A percentile compares a stretch with the other conserved stretches of the same genome.
Conservation (phyloP, 2,113 vertebrate species). For the Rousettus leschenaultii region DNA sequence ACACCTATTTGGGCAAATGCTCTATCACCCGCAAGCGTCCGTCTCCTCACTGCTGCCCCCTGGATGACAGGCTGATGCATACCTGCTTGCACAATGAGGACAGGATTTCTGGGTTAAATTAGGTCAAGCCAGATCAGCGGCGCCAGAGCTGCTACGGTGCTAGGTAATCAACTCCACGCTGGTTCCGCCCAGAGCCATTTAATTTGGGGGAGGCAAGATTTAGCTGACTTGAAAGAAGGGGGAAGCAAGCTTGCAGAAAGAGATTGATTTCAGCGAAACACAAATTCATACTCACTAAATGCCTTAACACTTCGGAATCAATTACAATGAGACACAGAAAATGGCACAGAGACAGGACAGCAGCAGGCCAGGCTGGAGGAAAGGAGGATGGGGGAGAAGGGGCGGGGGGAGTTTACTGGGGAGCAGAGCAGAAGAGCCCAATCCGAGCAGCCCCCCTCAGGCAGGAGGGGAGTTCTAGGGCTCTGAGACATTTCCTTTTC, state of each 20-base stretch:
- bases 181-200: slow-evolving; percentile 72
- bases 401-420: not conserved
- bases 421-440: not conserved
- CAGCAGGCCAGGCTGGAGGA: not conserved
- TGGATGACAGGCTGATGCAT: not conserved
- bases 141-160: not conserved
- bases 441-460: not conserved
- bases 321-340: slow-evolving; percentile 68
- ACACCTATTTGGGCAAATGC: not conserved
- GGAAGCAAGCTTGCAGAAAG: slow-evolving; percentile 79
- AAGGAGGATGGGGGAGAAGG: not conserved
- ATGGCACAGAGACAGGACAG: slow-evolving; percentile 8
- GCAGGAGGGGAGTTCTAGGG: not conserved
- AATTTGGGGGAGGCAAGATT: slow-evolving; percentile 63
- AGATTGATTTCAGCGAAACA: slow-evolving; percentile 74
- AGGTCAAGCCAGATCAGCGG: slow-evolving; percentile 65
- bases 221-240: slow-evolving; percentile 74
- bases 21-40: too few relatives aligned
- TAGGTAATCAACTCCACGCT: slow-evolving; percentile 59
- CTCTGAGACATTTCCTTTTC: not conserved
- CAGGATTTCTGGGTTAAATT: slow-evolving; percentile 69
- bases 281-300: slow-evolving; percentile 70
- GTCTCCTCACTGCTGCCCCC: not conserved
- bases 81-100: not conserved
- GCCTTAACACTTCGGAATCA: slow-evolving; percentile 77